Evolutionary conservation across 92 coral and sea anemone genomes (phyloP).

Genomic region (Bergia puertoricense): DNA sequence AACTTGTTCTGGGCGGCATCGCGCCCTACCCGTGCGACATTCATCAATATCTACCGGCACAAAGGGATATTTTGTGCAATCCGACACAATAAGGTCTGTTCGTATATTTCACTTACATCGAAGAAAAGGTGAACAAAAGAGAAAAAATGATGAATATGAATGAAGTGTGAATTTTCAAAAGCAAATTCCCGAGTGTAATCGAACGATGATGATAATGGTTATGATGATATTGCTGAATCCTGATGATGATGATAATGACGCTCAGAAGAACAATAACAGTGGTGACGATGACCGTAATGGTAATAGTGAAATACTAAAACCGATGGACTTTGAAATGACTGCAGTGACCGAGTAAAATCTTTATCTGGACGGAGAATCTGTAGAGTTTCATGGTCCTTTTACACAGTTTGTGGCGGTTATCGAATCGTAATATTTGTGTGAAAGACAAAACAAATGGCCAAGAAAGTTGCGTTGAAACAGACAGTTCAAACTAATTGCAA

Average conservation of each 20-base stretch:
- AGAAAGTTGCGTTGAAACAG: no score
- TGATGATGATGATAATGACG: background rate
- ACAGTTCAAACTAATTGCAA: no score
- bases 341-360: no score
- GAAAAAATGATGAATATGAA: background rate
- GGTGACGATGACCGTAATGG: background rate
- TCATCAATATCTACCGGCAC: slow-evolving; percentile 9
- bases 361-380: no score
- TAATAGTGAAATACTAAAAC: background rate
- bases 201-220: background rate
- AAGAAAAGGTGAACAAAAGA: background rate
- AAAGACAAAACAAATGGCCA: no score
- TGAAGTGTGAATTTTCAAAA: no score
- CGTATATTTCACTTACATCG: background rate
- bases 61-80: no score
- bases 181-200: no score
- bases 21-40: slow-evolving; percentile 18
- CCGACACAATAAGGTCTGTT: background rate
- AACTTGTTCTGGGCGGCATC: background rate
- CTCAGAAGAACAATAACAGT: background rate
- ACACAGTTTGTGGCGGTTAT: no score
- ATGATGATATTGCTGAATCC: background rate
- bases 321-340: no score
- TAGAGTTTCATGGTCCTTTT: no score
- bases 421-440: no score